Evolutionary conservation across 2,797 vertebrate genomes (phyloP).

Genomic region (Oreochromis mossambicus): DNA sequence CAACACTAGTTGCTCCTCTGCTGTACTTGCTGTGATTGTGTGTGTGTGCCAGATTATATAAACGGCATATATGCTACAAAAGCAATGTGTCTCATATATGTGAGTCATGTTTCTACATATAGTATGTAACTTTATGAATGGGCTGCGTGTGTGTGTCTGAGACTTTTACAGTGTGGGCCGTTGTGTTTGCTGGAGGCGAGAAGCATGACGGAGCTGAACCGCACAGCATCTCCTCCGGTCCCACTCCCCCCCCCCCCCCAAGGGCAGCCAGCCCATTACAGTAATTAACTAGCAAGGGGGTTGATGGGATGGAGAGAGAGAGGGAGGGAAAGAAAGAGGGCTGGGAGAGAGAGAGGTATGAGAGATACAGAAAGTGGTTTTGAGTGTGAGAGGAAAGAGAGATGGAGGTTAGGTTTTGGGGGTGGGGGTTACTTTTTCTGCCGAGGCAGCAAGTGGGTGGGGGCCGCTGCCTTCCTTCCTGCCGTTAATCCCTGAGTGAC

Average conservation of each 20-base stretch:
- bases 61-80: background rate
- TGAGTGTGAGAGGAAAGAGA: conserved; percentile 36
- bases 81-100: background rate
- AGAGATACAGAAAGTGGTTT: conserved; percentile 46
- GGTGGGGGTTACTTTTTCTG: conserved; percentile 61
- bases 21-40: background rate
- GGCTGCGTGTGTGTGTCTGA: background rate
- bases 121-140: background rate
- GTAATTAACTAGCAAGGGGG: conserved; percentile 70
- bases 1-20: background rate
- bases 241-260: conserved; percentile 13
- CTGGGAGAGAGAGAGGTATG: conserved; percentile 3
- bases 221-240: conserved; percentile 39
- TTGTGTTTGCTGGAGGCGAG: conserved; percentile 7
- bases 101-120: background rate
- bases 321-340: background rate
- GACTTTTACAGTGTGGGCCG: background rate
- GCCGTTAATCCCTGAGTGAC: conserved; percentile 79
- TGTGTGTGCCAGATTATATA: background rate
- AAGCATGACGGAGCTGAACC: conserved; percentile 38
- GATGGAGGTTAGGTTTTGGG: conserved; percentile 38
- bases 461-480: conserved; percentile 39
- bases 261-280: conserved; percentile 68
- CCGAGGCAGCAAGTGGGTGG: conserved; percentile 72
- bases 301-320: conserved; percentile 52